Percentiles rank a stretch among this genome's conserved stretches.
Conservation (phyloP, 2,113 vertebrate species). For the Chionomys nivalis region DNA sequence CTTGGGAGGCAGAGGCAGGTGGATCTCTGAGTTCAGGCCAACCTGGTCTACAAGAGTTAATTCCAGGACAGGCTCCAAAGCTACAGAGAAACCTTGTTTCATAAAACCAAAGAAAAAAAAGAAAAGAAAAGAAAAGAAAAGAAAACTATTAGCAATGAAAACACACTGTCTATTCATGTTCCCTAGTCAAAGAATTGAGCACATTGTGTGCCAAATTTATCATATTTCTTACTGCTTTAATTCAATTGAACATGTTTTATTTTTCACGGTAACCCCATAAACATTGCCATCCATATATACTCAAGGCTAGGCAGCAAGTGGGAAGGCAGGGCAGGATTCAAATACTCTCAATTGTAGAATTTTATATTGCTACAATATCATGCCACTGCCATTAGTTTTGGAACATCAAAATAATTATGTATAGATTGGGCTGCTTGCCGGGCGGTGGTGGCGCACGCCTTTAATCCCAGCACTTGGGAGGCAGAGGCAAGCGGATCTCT, state of each 20-base stretch:
- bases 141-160: background rate
- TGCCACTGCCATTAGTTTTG: background rate
- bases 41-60: too few species aligned
- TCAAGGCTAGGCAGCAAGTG: constrained; percentile 1
- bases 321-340: constrained; percentile 30
- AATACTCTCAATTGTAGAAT: background rate
- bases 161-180: background rate
- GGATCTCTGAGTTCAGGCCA: too few species aligned
- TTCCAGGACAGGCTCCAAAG: too few species aligned
- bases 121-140: too few species aligned
- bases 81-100: too few species aligned
- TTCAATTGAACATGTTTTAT: background rate
- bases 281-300: background rate
- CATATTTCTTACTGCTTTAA: constrained; percentile 51
- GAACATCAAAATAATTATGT: constrained; percentile 14
- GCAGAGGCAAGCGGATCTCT: too few species aligned
- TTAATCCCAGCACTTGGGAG: too few species aligned
- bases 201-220: background rate
- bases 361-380: background rate
- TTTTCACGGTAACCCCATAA: constrained; percentile 14
- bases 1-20: too few species aligned
- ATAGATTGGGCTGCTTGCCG: background rate
- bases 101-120: too few species aligned
- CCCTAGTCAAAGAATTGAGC: background rate
- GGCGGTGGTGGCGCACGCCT: too few species aligned